phyloP scores from a whole-genome alignment of 2,888 invertebrate genomes.

The Orchestes rusci region DNA sequence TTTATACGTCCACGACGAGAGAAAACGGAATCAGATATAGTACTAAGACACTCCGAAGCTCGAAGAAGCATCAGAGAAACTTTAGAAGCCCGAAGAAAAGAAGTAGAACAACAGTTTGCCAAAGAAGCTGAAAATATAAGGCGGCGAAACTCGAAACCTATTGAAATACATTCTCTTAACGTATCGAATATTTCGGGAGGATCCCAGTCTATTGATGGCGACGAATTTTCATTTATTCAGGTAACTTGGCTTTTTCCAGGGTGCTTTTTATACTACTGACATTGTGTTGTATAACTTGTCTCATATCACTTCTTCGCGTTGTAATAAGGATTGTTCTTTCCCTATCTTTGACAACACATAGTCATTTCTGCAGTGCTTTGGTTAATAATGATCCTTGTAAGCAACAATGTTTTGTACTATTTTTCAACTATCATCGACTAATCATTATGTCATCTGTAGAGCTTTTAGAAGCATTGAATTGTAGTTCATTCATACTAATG shows the following conservation, averaged over 20 bases:
- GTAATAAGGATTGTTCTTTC: no score
- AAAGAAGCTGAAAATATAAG: constrained; percentile 43
- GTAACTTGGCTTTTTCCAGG: constrained; percentile 37
- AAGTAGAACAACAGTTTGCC: constrained; percentile 44
- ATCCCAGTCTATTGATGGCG: constrained; percentile 38
- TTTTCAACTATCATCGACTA: no score
- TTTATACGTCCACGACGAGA: constrained; percentile 68
- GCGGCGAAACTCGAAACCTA: constrained; percentile 45
- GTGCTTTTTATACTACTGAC: constrained; percentile 25
- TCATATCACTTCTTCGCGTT: no score
- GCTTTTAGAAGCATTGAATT: no score
- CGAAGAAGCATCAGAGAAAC: constrained; percentile 47
- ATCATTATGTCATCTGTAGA: no score
- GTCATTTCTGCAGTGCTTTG: no score
- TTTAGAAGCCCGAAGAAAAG: constrained; percentile 45
- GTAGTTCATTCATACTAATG: no score
- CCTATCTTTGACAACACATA: no score
- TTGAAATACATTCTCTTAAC: constrained; percentile 39
- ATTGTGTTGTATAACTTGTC: no score
- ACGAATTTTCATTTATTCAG: constrained; percentile 44
- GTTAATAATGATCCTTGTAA: no score
- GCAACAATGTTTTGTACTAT: no score
- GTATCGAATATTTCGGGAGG: constrained; percentile 33
- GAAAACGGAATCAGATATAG: constrained; percentile 84
- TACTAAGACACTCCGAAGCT: constrained; percentile 57